Base-by-base conservation (phyloP, 2,113 vertebrate species). In the Lanius collurio region DNA sequence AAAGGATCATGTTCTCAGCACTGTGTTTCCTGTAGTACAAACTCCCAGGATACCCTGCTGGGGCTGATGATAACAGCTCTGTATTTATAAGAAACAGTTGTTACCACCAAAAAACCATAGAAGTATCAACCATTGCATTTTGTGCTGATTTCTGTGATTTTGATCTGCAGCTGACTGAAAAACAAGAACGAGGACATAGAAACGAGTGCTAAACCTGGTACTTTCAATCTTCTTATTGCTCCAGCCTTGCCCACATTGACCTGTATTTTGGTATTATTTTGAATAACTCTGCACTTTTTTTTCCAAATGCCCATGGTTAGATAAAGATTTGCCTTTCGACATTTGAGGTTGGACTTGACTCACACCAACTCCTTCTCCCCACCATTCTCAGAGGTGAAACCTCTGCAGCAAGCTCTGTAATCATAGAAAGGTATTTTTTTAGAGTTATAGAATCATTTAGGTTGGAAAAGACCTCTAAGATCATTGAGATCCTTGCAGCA, bases 81-180 rank as follows among this genome's bases (percentile, higher is more conserved):
- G 69, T 35, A 2, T 84, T 96, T 93, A 64, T 33, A 80, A 81
- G 91, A 93, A 96, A 78, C 8, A 18, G 57, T 50, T 67, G 35
- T 78, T 74, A 68, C 53, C 62, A 56, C 62, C 0, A 73, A 73
- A 75, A 83, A 39, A n/a, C 2, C 10, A 9, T 15, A n/a, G 2
- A 33, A 83, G 23, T 21, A 42, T 63, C 64, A 69, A 28, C 16
- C 20, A 3, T 15, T 70, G 17, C 27, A 27, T 89, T 95, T 93
- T 84, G 27, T 97, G 92, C 92, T 84, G 92, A 87, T 71, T 89
- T 89, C 47, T 82, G 65, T 60, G 35, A 75, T 70, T 89, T 60
- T 41, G 56, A 30, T 67, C 68, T 92, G 47, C 0, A 7, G 30
- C 30, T 84, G 35, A 63, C 60, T 42, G 37, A 39, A 89, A 81